A percentile compares a stretch with the other conserved stretches of the same genome.
phyloP scores from a whole-genome alignment of 2,797 vertebrate species.

The Clamator glandarius region DNA sequence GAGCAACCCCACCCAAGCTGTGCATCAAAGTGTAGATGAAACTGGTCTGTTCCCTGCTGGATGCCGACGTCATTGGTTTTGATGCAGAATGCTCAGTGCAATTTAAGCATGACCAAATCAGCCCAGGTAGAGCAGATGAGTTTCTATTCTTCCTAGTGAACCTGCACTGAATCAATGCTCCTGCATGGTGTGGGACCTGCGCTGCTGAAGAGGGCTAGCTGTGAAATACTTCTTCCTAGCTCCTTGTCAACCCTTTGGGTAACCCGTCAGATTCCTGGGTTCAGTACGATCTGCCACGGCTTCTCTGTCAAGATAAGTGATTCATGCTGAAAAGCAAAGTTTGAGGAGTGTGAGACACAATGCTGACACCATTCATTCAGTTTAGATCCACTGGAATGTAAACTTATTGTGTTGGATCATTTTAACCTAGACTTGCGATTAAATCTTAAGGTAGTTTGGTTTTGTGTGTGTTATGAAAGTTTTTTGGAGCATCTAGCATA shows the following conservation, averaged over 20 bases:
- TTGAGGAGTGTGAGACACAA: accelerated
- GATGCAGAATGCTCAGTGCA: background rate
- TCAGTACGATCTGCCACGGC: background rate
- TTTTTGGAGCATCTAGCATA: background rate
- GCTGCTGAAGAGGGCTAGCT: background rate
- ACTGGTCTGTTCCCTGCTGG: background rate
- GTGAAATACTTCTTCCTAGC: background rate
- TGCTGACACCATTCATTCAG: accelerated
- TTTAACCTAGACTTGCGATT: background rate
- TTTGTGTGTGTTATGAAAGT: background rate
- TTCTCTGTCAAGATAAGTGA: background rate
- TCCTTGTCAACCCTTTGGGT: background rate
- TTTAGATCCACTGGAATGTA: background rate
- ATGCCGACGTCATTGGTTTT: accelerated
- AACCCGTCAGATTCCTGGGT: background rate
- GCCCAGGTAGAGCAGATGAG: background rate
- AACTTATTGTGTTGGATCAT: background rate
- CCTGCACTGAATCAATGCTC: accelerated
- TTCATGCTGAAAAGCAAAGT: background rate
- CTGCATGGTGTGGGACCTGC: background rate
- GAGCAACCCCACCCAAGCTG: background rate
- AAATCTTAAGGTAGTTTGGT: background rate
- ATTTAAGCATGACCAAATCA: background rate
- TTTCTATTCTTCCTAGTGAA: background rate
- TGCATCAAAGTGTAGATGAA: background rate